These are phyloP conservation scores for Ciconia nigra DNA, from an alignment of 2,797 vertebrate genomes.

Conservation along the genomic window DNA sequence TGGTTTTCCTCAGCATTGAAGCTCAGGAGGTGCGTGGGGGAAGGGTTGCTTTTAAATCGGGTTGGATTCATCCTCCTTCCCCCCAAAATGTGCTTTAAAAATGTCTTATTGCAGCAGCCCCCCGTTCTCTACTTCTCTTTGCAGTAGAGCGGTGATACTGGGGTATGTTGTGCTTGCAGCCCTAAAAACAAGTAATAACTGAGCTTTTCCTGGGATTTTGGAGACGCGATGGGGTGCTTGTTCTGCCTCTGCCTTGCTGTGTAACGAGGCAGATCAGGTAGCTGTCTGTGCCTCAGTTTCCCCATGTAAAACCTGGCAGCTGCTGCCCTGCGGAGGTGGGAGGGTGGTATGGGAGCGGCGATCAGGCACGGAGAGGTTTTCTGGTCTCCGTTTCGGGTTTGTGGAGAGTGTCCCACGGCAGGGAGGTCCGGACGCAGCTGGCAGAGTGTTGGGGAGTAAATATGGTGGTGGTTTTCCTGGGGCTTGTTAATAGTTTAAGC, in stretches of 20 bases:
- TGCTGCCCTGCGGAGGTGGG: neutral
- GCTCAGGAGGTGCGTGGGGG: neutral
- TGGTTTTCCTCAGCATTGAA: neutral
- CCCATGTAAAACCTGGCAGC: neutral
- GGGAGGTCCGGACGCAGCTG: neutral
- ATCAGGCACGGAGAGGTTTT: rapidly evolving
- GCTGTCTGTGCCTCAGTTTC: neutral
- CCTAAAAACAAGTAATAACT: neutral
- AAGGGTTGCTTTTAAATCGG: neutral
- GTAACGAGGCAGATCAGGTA: neutral
- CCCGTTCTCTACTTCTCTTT: neutral
- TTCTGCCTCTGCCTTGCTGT: neutral
- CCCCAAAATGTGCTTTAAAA: neutral
- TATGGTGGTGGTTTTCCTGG: rapidly evolving
- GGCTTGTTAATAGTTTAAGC: neutral
- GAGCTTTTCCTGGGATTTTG: neutral
- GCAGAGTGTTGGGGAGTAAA: neutral
- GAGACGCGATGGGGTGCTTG: neutral
- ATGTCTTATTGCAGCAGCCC: neutral
- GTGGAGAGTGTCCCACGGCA: neutral
- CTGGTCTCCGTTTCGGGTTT: neutral
- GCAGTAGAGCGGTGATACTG: neutral
- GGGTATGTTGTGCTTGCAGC: rapidly evolving
- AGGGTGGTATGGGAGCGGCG: rapidly evolving
- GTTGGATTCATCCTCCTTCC: neutral